phyloP scores from a whole-genome alignment of 1,140 invertebrate genomes.

The Physella acuta region DNA sequence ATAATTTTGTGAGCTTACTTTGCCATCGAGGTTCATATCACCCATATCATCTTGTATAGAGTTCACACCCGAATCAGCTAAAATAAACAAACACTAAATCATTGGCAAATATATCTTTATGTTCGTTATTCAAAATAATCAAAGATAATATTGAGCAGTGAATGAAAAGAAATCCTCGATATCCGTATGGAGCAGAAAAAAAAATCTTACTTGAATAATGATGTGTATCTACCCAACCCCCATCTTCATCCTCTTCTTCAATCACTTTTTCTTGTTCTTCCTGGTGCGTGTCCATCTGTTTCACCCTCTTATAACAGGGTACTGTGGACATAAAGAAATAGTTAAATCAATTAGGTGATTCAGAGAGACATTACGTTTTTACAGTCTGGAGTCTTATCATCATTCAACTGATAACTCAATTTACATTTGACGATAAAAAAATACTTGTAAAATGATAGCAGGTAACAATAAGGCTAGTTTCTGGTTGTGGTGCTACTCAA shows the following conservation, averaged over 20 bases:
- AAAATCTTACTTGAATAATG: conserved; percentile 63
- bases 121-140: background rate
- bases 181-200: background rate
- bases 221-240: conserved; percentile 99
- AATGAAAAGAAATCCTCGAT: background rate
- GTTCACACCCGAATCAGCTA: conserved; percentile 31
- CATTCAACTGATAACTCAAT: too few relatives aligned
- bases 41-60: conserved; percentile 68
- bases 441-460: too few relatives aligned
- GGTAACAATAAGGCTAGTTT: too few relatives aligned
- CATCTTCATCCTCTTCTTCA: conserved; percentile 84
- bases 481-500: too few relatives aligned
- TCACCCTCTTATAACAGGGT: conserved; percentile 83
- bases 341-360: background rate
- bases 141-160: background rate
- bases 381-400: too few relatives aligned
- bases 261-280: conserved; percentile 67
- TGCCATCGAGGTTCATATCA: conserved; percentile 69
- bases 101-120: too few relatives aligned
- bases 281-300: conserved; percentile 71
- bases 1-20: conserved; percentile 60
- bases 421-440: too few relatives aligned
- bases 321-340: conserved; percentile 32
- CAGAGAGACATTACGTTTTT: too few relatives aligned
- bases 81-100: background rate